Evolutionary conservation across 2,888 invertebrate species (phyloP), one percentile per base, ranked within the genome.

Genomic region (Himalopsyche kuldschensis): DNA sequence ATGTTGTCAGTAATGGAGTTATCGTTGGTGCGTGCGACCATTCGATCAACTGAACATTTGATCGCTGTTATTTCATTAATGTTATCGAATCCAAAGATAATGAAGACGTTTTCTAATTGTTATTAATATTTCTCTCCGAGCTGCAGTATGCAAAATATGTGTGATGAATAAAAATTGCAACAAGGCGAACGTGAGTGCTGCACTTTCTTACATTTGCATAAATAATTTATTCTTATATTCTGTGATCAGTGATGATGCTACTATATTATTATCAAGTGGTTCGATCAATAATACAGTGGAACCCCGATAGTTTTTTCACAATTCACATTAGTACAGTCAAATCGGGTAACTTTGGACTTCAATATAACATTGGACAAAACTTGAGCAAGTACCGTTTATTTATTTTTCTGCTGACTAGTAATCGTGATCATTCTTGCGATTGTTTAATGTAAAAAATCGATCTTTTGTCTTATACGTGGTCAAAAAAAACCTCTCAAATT

Each of bases 171-270:
- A 41, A 41, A 41, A 55, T 55, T 55, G 32, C 79, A 75, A 31
- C 82, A 20, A 76, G 46, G 20, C 41, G 27, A 46, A 75, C 77
- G 83, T 83, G 83, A 83, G 84, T 81, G 35, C 69, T 75, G 46
- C 30, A 78, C 78, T 81, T 76, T 55, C 81, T 46, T 32, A 32
- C 17, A 76, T 76, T 76, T 47, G 48, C 24, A 30, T 48, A 55
- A 55, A 55, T 55, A 20, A 24, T 24, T 55, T 55, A 55, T 55
- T 55, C n/a, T 24, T 20, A 55, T 55, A 20, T 55, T 5, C 20
- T 55, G 20, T 20, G 55, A 55, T 55, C 55, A 55, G 55, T 55
- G 55, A 55, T 55, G 55, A 55, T 20, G 20, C 55, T 20, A 20
- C 55, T 55, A 3, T 15, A 55, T 20, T 55, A 55, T 20, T 41